phyloP scores from a whole-genome alignment of 1,140 invertebrate genomes.

The Lycorma delicatula region DNA sequence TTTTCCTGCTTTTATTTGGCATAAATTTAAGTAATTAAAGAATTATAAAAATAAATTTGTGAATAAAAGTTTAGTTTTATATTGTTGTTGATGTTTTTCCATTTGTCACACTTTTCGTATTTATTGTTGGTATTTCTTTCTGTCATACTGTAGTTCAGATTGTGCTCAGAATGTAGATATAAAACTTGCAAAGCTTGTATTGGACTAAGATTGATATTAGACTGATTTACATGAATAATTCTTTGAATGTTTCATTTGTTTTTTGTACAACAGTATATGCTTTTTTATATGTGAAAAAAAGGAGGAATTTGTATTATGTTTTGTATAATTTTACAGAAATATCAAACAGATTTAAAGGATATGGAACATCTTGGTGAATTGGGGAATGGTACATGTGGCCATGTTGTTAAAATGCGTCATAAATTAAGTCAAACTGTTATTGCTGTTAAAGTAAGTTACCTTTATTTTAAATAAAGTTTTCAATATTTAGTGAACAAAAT shows the following conservation, averaged over 20 bases:
- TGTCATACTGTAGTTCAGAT: too few species aligned
- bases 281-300: neutral
- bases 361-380: conserved; percentile 82
- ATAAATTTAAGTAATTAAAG: too few species aligned
- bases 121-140: too few species aligned
- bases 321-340: conserved; percentile 43
- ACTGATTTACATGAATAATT: neutral
- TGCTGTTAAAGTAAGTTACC: conserved; percentile 75
- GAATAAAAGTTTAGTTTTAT: too few species aligned
- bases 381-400: conserved; percentile 94
- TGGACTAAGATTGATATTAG: neutral
- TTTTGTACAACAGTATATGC: too few species aligned
- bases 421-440: conserved; percentile 74
- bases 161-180: too few species aligned
- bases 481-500: too few species aligned
- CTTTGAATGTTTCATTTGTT: neutral
- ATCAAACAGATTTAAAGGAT: conserved; percentile 78
- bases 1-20: too few species aligned
- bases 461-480: too few species aligned
- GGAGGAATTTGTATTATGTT: neutral
- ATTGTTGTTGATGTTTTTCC: too few species aligned
- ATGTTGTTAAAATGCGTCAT: conserved; percentile 94
- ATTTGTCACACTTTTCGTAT: too few species aligned
- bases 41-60: too few species aligned
- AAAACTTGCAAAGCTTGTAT: neutral